phyloP scores from a whole-genome alignment of 1,140 invertebrate species.

The Meteorus sp. region DNA sequence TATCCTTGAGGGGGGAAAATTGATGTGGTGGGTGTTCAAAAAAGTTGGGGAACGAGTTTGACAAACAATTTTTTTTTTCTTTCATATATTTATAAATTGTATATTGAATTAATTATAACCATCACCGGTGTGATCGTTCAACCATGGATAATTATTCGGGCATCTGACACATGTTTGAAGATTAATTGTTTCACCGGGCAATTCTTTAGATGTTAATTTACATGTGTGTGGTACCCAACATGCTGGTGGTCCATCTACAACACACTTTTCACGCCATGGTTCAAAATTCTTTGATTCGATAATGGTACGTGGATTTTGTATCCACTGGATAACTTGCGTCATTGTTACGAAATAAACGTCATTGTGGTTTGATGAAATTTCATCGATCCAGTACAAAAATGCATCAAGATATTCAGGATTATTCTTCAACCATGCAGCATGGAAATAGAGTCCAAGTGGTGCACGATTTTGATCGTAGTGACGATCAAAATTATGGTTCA shows the following conservation, averaged over 20 bases:
- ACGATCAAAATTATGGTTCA: slow-evolving; percentile 94
- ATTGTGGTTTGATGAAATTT: slow-evolving; percentile 82
- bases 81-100: no score
- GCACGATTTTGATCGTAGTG: slow-evolving; percentile 94
- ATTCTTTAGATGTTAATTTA: slow-evolving; percentile 88
- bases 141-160: slow-evolving; percentile 92
- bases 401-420: slow-evolving; percentile 92
- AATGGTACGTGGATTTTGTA: slow-evolving; percentile 86
- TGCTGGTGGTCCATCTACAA: slow-evolving; percentile 74
- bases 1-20: no score
- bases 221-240: slow-evolving; percentile 89
- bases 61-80: no score
- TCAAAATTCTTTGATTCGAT: slow-evolving; percentile 88
- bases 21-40: no score
- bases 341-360: slow-evolving; percentile 98
- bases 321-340: slow-evolving; percentile 96
- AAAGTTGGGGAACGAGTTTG: no score
- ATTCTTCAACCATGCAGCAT: slow-evolving; percentile 94
- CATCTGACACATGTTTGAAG: slow-evolving; percentile 91
- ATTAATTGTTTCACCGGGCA: slow-evolving; percentile 90
- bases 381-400: slow-evolving; percentile 94
- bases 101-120: slow-evolving; percentile 75
- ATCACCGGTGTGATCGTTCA: slow-evolving; percentile 90
- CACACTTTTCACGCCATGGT: slow-evolving; percentile 91
- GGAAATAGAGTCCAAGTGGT: slow-evolving; percentile 92